Evolutionary conservation across 2,113 vertebrate species (phyloP).

Genomic region (Myocastor coypus): DNA sequence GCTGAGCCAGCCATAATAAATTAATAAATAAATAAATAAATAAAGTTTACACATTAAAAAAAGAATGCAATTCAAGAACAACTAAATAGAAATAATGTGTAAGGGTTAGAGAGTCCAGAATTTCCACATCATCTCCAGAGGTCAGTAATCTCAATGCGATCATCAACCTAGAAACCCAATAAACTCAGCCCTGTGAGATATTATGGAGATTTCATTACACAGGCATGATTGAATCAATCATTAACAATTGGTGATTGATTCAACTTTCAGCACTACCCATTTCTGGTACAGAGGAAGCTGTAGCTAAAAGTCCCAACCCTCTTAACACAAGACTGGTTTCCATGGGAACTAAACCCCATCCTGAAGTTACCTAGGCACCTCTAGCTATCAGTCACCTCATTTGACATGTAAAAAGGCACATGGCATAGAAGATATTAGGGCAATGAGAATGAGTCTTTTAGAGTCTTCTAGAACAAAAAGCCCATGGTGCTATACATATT

Average conservation of each 20-base stretch:
- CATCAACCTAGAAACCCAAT: background rate
- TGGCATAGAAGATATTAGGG: background rate
- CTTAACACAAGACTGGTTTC: background rate
- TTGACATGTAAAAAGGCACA: conserved; percentile 20
- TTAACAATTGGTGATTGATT: conserved; percentile 1
- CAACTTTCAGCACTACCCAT: background rate
- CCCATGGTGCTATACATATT: no score
- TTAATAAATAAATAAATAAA: no score
- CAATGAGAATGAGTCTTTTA: background rate
- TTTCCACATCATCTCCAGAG: background rate
- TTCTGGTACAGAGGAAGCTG: background rate
- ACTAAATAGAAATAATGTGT: background rate
- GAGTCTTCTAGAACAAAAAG: background rate
- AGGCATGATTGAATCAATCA: background rate
- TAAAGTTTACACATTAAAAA: no score
- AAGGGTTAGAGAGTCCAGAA: no score
- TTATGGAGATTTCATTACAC: background rate
- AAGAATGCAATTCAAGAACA: background rate
- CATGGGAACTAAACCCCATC: background rate
- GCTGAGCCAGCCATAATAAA: no score
- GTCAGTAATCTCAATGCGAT: background rate
- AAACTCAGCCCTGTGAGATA: background rate
- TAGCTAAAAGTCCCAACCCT: background rate
- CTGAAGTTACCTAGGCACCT: background rate
- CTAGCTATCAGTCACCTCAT: background rate